Evolutionary conservation across 1,140 invertebrate genomes (phyloP), one percentile per base, ranked within the genome.

Genomic region (Coboldia fuscipes): DNA sequence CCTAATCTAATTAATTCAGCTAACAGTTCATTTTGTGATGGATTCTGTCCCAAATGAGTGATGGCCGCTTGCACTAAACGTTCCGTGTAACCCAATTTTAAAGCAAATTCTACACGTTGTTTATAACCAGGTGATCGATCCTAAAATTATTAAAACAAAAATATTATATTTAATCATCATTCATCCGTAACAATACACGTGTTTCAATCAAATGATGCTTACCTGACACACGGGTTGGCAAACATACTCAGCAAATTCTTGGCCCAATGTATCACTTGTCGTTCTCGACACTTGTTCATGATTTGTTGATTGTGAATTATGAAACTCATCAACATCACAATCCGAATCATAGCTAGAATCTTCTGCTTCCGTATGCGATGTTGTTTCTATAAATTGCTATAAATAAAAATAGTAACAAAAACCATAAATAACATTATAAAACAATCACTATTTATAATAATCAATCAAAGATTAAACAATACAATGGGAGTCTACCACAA

Each of bases 61-160:
- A 94, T 49, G 0, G 83, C 89, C 1, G 72, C 70, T 41, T 82
- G 75, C 0, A 93, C 80, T 34, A 88, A 64, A 20, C 64, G 57
- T 43, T 96, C 86, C 0, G 80, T 81, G 56, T 93, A 96, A 9
- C 90, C 90, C 27, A 94, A 59, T 56, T 90, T 92, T 19, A 85
- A 56, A 1, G 75, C 82, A 45, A 85, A 85, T 49, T 85, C 78
- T 4, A 86, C 64, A 39, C 61, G 36, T n/a, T 39, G 30, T 9
- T 41, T 37, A 24, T 46, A 46, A 12, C 36, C 36, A 8, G 42
- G 37, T 3, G 37, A 34, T 28, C 20, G 22, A 24, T 34, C 33
- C 16, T 27, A 14, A 15, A 27, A 16, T 34, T 20, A n/a, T 29
- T 6, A 7, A 6, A 6, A 29, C 6, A 6, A 5, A 14, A n/a